Evolutionary conservation across 1,140 invertebrate genomes (phyloP).

Genomic region (Dinoponera quadriceps): DNA sequence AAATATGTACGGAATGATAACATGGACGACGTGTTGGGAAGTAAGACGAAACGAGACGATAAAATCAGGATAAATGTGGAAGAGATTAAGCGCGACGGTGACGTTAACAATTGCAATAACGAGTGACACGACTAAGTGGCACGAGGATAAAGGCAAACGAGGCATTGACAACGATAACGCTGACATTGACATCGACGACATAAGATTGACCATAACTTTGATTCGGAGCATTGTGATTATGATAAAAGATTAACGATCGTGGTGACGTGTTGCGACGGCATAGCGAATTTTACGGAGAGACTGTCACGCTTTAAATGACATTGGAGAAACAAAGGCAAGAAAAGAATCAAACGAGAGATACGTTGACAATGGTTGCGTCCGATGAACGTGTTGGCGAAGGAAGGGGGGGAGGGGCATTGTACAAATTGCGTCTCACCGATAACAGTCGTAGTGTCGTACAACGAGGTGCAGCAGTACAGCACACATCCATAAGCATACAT

Average conservation of each 20-base stretch:
- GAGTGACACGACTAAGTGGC: background rate
- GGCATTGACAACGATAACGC: constrained; percentile 10
- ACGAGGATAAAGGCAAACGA: background rate
- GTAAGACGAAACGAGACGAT: constrained; percentile 2
- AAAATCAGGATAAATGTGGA: constrained; percentile 16
- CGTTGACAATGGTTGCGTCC: constrained; percentile 64
- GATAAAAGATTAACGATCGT: constrained; percentile 26
- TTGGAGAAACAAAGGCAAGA: background rate
- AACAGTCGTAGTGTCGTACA: constrained; percentile 31
- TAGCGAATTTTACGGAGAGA: background rate
- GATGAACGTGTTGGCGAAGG: background rate
- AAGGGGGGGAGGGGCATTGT: background rate
- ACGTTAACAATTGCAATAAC: constrained; percentile 25
- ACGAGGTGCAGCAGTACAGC: constrained; percentile 44
- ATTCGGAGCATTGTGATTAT: constrained; percentile 4
- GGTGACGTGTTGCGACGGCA: background rate
- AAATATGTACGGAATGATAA: constrained; percentile 10
- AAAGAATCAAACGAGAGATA: constrained; percentile 29
- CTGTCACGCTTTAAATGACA: background rate
- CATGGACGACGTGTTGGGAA: background rate
- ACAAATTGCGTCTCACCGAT: background rate
- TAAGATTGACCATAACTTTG: constrained; percentile 31
- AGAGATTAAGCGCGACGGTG: background rate
- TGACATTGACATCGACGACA: constrained; percentile 42
- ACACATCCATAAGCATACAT: constrained; percentile 56